Conservation (phyloP, 2,113 vertebrate species). For the Dipodomys merriami region DNA sequence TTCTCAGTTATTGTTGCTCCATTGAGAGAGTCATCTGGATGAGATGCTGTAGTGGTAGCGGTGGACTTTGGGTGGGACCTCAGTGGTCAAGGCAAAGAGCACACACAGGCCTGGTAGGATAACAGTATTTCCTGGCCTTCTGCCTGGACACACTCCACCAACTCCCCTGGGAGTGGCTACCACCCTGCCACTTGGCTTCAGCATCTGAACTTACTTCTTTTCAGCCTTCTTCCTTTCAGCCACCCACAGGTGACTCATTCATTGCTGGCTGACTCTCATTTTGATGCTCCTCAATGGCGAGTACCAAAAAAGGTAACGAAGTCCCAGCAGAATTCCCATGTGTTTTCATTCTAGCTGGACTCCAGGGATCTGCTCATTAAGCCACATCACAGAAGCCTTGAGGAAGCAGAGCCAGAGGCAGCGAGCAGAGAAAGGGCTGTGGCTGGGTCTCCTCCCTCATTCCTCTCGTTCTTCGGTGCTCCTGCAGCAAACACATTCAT, state of each 20-base stretch:
- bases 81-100: background rate
- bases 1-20: background rate
- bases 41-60: background rate
- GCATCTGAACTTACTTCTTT: background rate
- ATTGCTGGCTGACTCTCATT: conserved; percentile 34
- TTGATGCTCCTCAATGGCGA: conserved; percentile 52
- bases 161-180: background rate
- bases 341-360: conserved; percentile 52
- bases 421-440: fast-evolving
- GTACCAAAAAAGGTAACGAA: conserved; percentile 39
- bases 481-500: background rate
- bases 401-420: conserved; percentile 7
- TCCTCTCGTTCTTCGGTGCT: background rate
- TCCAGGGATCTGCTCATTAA: conserved; percentile 48
- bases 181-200: background rate
- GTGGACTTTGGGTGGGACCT: background rate
- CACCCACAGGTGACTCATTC: background rate
- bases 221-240: background rate
- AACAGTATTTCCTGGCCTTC: background rate
- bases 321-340: background rate
- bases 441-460: fast-evolving
- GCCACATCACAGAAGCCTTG: background rate
- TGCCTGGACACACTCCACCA: background rate
- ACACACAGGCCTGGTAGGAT: background rate
- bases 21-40: background rate